A percentile compares a stretch with the other conserved stretches of the same genome.
These are phyloP conservation scores for Acanthiza pusilla DNA, from an alignment of 2,797 vertebrate species.

Conservation along the genomic window DNA sequence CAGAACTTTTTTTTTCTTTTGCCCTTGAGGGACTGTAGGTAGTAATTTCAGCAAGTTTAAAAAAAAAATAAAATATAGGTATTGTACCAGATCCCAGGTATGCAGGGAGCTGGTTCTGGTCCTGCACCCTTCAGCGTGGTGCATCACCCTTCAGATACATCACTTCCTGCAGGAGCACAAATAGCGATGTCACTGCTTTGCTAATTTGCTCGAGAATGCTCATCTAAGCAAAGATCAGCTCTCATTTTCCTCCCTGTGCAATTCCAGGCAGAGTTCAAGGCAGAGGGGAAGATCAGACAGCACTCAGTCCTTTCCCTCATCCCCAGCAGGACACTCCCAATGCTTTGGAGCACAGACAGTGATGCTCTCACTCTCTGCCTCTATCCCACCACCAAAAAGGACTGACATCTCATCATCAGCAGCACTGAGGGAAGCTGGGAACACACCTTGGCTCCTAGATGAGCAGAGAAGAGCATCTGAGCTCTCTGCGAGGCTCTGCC, in stretches of 20 bases:
- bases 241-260: not conserved
- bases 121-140: not conserved
- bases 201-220: not conserved
- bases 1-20: not conserved
- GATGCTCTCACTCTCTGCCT: not conserved
- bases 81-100: not conserved
- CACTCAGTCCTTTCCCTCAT: rapidly evolving
- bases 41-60: not conserved
- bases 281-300: not conserved
- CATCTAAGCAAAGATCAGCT: not conserved
- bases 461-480: not conserved
- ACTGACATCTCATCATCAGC: not conserved
- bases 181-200: not conserved
- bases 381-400: not conserved
- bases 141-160: too few relatives aligned
- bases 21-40: not conserved
- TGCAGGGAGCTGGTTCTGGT: not conserved
- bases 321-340: rapidly evolving
- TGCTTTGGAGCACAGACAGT: not conserved
- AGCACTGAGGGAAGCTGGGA: not conserved
- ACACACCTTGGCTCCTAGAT: not conserved
- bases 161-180: not conserved
- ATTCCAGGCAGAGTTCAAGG: not conserved
- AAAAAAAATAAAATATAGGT: not conserved
- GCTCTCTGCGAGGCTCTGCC: not conserved